Conservation (phyloP, 2,113 vertebrate species). For the Pseudorectes ferrugineus region DNA sequence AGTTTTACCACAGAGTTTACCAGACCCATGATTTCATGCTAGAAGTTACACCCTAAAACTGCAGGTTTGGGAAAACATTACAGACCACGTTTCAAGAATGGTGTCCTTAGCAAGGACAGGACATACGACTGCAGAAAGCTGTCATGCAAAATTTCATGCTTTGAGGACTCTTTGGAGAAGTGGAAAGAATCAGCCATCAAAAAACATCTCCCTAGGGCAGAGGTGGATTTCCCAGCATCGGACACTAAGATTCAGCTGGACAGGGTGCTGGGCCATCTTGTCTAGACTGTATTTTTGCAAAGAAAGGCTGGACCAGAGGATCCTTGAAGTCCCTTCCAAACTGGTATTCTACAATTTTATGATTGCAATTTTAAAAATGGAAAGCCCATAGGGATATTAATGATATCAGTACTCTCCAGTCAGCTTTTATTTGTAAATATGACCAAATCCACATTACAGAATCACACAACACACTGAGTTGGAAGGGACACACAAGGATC, state of each 20-base stretch:
- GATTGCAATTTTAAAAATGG: background rate
- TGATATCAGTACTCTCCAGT: background rate
- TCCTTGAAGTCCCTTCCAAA: background rate
- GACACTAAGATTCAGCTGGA: background rate
- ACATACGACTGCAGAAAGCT: background rate
- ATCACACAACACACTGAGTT: background rate
- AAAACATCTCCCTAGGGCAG: background rate
- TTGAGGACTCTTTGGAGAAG: background rate
- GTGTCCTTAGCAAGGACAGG: background rate
- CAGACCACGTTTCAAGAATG: background rate
- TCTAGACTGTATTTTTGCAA: background rate
- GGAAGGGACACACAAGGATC: background rate
- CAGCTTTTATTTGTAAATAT: background rate
- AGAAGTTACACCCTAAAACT: background rate
- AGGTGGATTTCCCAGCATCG: background rate
- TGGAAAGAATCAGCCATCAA: background rate
- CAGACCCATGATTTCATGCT: background rate
- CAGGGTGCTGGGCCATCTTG: background rate
- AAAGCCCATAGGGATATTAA: background rate
- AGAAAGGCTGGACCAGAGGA: background rate
- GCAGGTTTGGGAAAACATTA: background rate
- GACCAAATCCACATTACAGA: background rate
- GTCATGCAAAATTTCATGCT: background rate
- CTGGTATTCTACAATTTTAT: background rate
- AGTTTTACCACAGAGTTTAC: background rate